Percentiles rank a stretch among this genome's conserved stretches.
Evolutionary conservation across 2,888 invertebrate species (phyloP).

Genomic region (Athalia rosae): DNA sequence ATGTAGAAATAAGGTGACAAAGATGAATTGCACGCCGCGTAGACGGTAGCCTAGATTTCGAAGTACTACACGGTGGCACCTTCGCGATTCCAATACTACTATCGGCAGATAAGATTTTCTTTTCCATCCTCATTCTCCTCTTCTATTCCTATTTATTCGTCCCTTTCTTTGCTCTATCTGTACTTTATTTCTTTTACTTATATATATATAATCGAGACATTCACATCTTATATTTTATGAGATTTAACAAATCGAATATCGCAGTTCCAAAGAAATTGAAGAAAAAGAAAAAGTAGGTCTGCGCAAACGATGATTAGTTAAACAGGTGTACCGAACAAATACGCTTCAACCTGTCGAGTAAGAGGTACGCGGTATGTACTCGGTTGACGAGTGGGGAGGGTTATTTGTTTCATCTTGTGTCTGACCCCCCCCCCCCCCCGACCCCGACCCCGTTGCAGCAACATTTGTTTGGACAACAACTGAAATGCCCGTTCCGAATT

Average conservation of each 20-base stretch:
- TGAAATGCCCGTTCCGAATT: slow-evolving; percentile 7
- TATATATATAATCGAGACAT: too few relatives aligned
- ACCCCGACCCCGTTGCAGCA: background rate
- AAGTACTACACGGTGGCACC: background rate
- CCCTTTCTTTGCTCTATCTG: background rate
- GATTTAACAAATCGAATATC: too few relatives aligned
- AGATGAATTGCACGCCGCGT: slow-evolving; percentile 32
- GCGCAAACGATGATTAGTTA: too few relatives aligned
- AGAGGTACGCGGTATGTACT: background rate
- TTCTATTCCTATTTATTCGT: background rate
- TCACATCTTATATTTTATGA: too few relatives aligned
- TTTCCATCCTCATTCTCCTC: background rate
- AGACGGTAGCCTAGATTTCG: background rate
- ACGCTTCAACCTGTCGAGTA: slow-evolving; percentile 14
- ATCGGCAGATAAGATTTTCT: background rate
- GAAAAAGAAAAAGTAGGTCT: too few relatives aligned
- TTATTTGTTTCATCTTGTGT: too few relatives aligned
- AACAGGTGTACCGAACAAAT: slow-evolving; percentile 13
- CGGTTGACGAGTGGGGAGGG: background rate
- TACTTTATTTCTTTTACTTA: background rate
- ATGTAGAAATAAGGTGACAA: slow-evolving; percentile 41
- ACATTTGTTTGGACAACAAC: slow-evolving; percentile 31
- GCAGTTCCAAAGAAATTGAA: too few relatives aligned
- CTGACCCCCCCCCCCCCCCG: too few relatives aligned
- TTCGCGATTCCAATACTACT: background rate